phyloP scores from a whole-genome alignment of 2,888 invertebrate genomes.

The Mylabris sibirica region DNA sequence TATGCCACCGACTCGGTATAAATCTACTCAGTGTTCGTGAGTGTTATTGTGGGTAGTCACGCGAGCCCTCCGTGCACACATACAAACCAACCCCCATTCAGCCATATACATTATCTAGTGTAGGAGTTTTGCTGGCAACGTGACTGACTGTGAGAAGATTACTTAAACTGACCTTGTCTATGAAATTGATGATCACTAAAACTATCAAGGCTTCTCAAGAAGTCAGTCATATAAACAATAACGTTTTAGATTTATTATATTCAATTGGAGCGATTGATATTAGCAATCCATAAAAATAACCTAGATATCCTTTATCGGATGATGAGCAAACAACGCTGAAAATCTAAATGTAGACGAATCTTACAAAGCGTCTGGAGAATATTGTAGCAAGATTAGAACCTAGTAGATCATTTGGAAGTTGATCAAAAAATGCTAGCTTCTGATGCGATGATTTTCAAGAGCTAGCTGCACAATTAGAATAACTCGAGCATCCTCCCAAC shows the following conservation, averaged over 20 bases:
- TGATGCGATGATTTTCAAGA: too few relatives aligned
- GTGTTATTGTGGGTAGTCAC: conserved; percentile 57
- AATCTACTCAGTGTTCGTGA: conserved; percentile 57
- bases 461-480: too few relatives aligned
- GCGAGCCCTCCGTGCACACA: conserved; percentile 35
- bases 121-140: conserved; percentile 30
- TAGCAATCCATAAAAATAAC: too few relatives aligned
- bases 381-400: too few relatives aligned
- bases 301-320: not conserved
- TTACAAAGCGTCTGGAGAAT: too few relatives aligned
- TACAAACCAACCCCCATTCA: conserved; percentile 29
- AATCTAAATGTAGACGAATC: too few relatives aligned
- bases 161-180: conserved; percentile 30
- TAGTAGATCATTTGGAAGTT: too few relatives aligned
- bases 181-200: conserved; percentile 42
- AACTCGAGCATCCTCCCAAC: too few relatives aligned
- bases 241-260: too few relatives aligned
- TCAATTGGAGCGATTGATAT: too few relatives aligned
- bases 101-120: conserved; percentile 11
- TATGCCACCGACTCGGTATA: conserved; percentile 55
- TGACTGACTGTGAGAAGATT: conserved; percentile 41
- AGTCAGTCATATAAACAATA: conserved; percentile 35
- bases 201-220: conserved; percentile 36
- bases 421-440: too few relatives aligned
- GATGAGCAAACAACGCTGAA: too few relatives aligned